Base-by-base conservation (phyloP, 1,140 invertebrate species). In the Trichogramma pretiosum region DNA sequence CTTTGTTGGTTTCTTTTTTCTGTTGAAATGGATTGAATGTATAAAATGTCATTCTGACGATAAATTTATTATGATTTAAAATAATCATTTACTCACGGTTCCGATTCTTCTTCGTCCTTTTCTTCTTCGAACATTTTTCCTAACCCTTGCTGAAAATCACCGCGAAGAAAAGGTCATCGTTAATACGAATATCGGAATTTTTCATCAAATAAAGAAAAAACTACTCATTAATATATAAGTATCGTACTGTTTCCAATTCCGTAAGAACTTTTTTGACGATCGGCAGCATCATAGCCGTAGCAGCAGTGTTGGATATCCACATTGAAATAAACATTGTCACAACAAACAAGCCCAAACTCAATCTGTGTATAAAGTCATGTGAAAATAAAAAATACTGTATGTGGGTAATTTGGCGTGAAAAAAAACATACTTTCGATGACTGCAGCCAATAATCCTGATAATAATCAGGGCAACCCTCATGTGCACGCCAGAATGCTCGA, bases 221-320 rank as follows among this genome's bases (percentile, higher is more conserved):
- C n/a, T n/a, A n/a, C n/a, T n/a, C n/a, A n/a, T n/a, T n/a, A n/a
- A n/a, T n/a, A n/a, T n/a, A n/a, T n/a, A n/a, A n/a, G n/a, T 45
- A 45, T 5, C 54, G 65, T 62, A 77, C 75, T 49, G 63, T 49
- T 59, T 74, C 67, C 13, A 76, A 53, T 56, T 75, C 74, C 14
- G 69, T 51, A 1, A 77, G 60, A 37, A 79, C 72, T 3, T 75
- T 77, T 40, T 77, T 67, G 5, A 77, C 63, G 39, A 82, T 82
- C 0, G 79, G 79, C 45, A 79, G 64, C 75, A 81, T 79, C 75
- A 81, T 79, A 0, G 79, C 74, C 0, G 76, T 77, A 1, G 78
- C 70, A 3, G 79, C 79, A 2, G 77, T 79, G 45, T 82, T 82
- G 1, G 75, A 76, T 40, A 81, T 79, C 79, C 79, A 81, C 74